Conservation (phyloP, 2,797 vertebrate species). For the Chrysocyon brachyurus region DNA sequence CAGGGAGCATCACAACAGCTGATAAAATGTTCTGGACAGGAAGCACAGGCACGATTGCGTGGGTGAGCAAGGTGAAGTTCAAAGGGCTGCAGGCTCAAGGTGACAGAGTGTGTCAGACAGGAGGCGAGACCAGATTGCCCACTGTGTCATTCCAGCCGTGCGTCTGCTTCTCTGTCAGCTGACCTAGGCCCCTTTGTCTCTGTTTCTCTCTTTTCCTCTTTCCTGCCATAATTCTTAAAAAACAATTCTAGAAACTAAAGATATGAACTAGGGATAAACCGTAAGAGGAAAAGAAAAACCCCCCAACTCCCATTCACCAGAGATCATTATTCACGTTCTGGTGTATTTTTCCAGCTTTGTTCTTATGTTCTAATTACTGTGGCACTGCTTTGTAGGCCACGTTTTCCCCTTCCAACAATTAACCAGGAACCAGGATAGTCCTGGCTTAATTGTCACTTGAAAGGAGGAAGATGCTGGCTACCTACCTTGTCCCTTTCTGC, state of each 20-base stretch:
- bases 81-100: not conserved
- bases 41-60: fast-evolving
- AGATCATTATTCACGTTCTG: not conserved
- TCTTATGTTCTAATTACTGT: not conserved
- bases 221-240: not conserved
- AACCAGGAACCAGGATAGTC: not conserved
- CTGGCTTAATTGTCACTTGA: not conserved
- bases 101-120: not conserved
- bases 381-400: not conserved
- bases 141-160: fast-evolving
- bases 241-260: not conserved
- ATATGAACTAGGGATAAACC: not conserved
- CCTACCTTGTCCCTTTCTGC: not conserved
- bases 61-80: not conserved
- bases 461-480: not conserved
- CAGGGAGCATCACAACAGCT: not conserved
- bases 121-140: not conserved
- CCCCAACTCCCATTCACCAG: not conserved
- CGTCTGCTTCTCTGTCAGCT: not conserved
- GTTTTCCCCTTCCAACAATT: not conserved
- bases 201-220: not conserved
- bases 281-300: not conserved
- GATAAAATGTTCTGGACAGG: not conserved
- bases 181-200: not conserved
- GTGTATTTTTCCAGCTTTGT: not conserved